Percentiles rank a stretch among this genome's conserved stretches.
Evolutionary conservation across 2,797 vertebrate species (phyloP).

Genomic region (Aselliscus stoliczkanus): DNA sequence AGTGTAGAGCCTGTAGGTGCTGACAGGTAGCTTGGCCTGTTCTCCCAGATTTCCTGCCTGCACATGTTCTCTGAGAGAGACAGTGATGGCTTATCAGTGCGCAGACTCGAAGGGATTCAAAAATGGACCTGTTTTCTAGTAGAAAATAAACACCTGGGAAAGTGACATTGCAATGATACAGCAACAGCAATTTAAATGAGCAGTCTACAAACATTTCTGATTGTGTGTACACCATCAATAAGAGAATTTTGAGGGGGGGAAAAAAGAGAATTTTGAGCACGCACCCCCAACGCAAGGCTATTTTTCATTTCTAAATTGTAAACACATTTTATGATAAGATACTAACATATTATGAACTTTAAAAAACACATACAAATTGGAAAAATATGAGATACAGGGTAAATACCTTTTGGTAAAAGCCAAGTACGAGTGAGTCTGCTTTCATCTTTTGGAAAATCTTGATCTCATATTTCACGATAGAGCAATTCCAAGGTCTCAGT

Average conservation of each 20-base stretch:
- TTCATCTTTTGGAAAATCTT: background rate
- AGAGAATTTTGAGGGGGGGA: background rate
- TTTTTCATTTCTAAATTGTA: background rate
- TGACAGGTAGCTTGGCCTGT: background rate
- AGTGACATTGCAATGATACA: background rate
- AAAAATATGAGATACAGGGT: background rate
- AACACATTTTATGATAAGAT: background rate
- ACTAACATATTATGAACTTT: background rate
- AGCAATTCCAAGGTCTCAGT: background rate
- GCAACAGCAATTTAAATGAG: background rate
- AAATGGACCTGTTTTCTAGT: background rate
- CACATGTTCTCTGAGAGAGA: background rate
- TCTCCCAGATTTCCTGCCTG: background rate
- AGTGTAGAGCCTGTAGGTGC: background rate
- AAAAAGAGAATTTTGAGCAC: background rate
- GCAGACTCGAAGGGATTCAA: background rate
- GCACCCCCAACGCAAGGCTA: background rate
- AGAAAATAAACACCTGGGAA: background rate
- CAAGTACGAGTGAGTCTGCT: background rate
- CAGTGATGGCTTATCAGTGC: background rate
- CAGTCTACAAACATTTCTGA: background rate
- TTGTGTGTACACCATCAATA: background rate
- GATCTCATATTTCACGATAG: background rate
- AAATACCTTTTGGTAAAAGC: background rate
- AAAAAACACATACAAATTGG: background rate